A percentile compares a stretch with the other conserved stretches of the same genome.
These are phyloP conservation scores for Athalia rosae DNA, from an alignment of 2,888 invertebrate genomes.

Conservation along the genomic window DNA sequence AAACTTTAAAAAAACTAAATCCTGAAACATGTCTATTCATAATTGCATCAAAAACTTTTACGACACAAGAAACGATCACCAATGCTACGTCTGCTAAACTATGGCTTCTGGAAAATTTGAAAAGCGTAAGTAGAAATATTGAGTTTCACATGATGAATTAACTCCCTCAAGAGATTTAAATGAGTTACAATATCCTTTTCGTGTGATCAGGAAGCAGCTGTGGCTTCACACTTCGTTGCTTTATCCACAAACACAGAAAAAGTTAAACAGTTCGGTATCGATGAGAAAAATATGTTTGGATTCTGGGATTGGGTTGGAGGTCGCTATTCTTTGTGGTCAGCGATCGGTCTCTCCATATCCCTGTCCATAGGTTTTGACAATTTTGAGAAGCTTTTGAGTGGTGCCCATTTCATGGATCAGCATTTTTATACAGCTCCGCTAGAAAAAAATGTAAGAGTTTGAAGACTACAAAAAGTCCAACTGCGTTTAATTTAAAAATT, in stretches of 20 bases:
- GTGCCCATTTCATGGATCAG: constrained; percentile 95
- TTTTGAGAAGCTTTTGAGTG: constrained; percentile 92
- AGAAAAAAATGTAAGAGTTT: constrained; percentile 87
- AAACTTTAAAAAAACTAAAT: constrained; percentile 90
- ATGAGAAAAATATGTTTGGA: constrained; percentile 98
- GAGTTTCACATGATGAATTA: constrained; percentile 14
- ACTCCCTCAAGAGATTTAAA: constrained; percentile 38
- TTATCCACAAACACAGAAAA: constrained; percentile 95
- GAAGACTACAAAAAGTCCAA: background rate
- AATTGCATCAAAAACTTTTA: constrained; percentile 99
- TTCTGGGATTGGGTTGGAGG: constrained; percentile 99
- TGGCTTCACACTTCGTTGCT: constrained; percentile 98
- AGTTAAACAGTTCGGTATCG: constrained; percentile 98
- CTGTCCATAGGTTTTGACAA: constrained; percentile 95
- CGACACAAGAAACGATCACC: constrained; percentile 99
- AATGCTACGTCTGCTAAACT: constrained; percentile 98
- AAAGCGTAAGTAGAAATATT: constrained; percentile 81
- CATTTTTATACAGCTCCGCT: constrained; percentile 92
- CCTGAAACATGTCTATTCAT: constrained; percentile 98
- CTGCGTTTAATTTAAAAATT: background rate
- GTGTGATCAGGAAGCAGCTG: constrained; percentile 80
- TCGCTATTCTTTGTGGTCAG: constrained; percentile 98
- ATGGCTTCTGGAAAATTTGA: constrained; percentile 92
- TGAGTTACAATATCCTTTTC: constrained; percentile 54
- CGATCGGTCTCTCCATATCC: constrained; percentile 97